phyloP scores from a whole-genome alignment of 2,113 vertebrate species.

The Neodontobutis hainanensis region DNA sequence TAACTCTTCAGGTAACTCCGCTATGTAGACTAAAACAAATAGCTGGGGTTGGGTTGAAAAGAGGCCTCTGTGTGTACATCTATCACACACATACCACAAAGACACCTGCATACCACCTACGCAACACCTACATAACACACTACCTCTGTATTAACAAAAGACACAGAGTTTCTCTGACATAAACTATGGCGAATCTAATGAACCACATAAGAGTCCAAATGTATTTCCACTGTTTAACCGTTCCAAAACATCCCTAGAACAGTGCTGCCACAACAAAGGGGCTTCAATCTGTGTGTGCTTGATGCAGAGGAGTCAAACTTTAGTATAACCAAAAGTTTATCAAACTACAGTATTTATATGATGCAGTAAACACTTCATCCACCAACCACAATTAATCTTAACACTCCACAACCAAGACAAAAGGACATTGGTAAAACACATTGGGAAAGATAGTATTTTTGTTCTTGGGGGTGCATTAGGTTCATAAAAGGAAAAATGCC shows the following conservation, averaged over 20 bases:
- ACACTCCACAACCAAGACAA: too few species aligned
- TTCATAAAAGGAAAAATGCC: constrained; percentile 12
- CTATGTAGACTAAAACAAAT: not conserved
- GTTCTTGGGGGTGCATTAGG: not conserved
- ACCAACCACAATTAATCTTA: too few species aligned
- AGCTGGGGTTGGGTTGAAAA: constrained; percentile 31
- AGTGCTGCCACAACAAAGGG: constrained; percentile 41
- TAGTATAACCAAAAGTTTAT: constrained; percentile 10
- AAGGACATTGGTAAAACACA: not conserved
- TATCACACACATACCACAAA: constrained; percentile 56
- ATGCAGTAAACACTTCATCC: too few species aligned
- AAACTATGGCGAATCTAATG: constrained; percentile 11
- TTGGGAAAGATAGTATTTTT: not conserved
- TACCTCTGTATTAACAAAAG: not conserved
- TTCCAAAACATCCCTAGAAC: constrained; percentile 34
- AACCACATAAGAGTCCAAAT: constrained; percentile 20
- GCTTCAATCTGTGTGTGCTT: constrained; percentile 18
- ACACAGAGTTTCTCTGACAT: constrained; percentile 11
- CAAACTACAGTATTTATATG: too few species aligned
- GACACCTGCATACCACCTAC: constrained; percentile 54
- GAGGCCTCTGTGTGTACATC: constrained; percentile 56
- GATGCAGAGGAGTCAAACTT: constrained; percentile 11
- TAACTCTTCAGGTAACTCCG: constrained; percentile 8
- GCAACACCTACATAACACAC: constrained; percentile 40
- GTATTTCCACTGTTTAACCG: constrained; percentile 27